Percentiles rank a stretch among this genome's conserved stretches.
Evolutionary conservation across 2,888 invertebrate genomes (phyloP).

Genomic region (Mythimna pallens): DNA sequence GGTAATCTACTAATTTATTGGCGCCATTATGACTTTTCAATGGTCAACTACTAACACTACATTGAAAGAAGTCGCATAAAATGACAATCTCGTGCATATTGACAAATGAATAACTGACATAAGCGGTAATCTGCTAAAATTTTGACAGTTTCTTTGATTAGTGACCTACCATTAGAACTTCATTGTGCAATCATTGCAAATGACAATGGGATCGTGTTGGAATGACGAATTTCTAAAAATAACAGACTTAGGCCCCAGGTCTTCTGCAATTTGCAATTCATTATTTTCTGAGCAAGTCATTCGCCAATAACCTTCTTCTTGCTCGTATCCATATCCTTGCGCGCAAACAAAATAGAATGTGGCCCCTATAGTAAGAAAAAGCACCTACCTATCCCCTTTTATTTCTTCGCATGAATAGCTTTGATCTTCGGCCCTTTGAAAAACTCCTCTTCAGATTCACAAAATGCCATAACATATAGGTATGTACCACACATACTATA

Average conservation of each 20-base stretch:
- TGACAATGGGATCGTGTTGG: too few species aligned
- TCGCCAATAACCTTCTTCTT: background rate
- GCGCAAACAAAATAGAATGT: slow-evolving; percentile 39
- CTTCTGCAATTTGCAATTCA: background rate
- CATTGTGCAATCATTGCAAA: too few species aligned
- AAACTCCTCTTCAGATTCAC: slow-evolving; percentile 75
- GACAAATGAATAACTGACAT: too few species aligned
- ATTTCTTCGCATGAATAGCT: slow-evolving; percentile 80
- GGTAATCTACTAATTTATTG: too few species aligned
- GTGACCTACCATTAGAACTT: too few species aligned
- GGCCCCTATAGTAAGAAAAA: slow-evolving; percentile 65
- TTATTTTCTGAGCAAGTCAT: background rate
- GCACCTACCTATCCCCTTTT: slow-evolving; percentile 69
- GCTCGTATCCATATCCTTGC: slow-evolving; percentile 2
- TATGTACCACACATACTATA: slow-evolving; percentile 66
- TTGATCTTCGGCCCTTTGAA: slow-evolving; percentile 80
- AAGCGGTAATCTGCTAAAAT: too few species aligned
- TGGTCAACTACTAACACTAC: too few species aligned
- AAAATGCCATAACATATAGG: slow-evolving; percentile 73
- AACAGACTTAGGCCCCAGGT: background rate
- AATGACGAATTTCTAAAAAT: too few species aligned
- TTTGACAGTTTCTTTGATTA: too few species aligned
- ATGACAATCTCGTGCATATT: too few species aligned
- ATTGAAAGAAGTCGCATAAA: too few species aligned
- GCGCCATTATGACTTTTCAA: too few species aligned